Percentiles rank a stretch among this genome's conserved stretches.
These are phyloP conservation scores for Rhagium mordax DNA, from an alignment of 2,888 invertebrate genomes.

Conservation along the genomic window DNA sequence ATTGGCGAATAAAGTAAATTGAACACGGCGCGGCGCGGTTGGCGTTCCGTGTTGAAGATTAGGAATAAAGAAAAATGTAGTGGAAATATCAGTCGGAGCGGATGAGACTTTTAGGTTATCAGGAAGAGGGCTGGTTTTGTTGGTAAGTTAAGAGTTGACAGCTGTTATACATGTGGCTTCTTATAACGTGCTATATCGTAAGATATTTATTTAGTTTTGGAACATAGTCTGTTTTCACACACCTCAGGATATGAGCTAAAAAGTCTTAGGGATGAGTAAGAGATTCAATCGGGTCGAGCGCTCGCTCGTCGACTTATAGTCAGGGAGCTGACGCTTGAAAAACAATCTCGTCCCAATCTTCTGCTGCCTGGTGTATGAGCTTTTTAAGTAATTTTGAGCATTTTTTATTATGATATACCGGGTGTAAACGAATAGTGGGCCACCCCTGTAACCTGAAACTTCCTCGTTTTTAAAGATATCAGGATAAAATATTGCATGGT, in stretches of 20 bases:
- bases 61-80: constrained; percentile 49
- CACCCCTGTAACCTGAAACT: no score
- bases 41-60: constrained; percentile 19
- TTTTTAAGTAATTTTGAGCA: no score
- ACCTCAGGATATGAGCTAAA: constrained; percentile 42
- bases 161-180: constrained; percentile 67
- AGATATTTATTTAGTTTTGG: constrained; percentile 64
- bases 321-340: no score
- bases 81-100: constrained; percentile 58
- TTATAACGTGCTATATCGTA: constrained; percentile 60
- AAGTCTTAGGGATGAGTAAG: constrained; percentile 30
- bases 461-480: no score
- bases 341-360: no score
- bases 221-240: constrained; percentile 51
- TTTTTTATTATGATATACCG: no score
- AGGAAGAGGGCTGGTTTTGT: constrained; percentile 64
- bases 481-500: no score
- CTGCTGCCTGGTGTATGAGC: no score
- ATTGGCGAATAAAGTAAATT: constrained; percentile 37
- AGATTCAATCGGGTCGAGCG: neutral
- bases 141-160: constrained; percentile 64
- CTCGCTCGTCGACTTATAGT: no score
- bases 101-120: constrained; percentile 65
- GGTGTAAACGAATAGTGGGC: no score
- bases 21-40: constrained; percentile 5